Evolutionary conservation across 2,113 vertebrate species (phyloP), one percentile per base, ranked within the genome.

Genomic region (Actinemys pallida): DNA sequence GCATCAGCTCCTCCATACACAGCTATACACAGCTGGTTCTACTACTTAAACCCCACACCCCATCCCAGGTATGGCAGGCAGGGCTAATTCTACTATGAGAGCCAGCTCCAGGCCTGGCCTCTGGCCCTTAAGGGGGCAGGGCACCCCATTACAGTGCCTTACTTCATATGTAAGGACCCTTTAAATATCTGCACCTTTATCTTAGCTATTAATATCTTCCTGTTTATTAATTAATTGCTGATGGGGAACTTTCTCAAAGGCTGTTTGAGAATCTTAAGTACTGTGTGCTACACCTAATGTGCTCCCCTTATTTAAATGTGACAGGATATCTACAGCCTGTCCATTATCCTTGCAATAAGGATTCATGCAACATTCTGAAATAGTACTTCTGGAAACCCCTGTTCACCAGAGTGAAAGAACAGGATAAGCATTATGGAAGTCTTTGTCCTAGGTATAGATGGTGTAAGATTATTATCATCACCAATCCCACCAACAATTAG

Each of bases 301-400:
- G 79, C 31, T 53, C 4, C 12, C 24, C 42, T 27, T 6, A 53
- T 16, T 14, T 7, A 54, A 42, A 2, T 31, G 20, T 3, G 10
- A 20, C 3, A 45, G 54, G 65, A 27, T 35, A 24, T 0, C 1
- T 35, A 8, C 29, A 4, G 27, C 25, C 1, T 1, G 8, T 10
- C 25, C 2, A 1, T 49, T n/a, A 10, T 78, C 42, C 24, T 42
- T 8, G 78, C 22, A 52, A 69, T 7, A 42, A 19, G 45, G 90
- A 5, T 12, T n/a, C 12, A 50, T 52, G n/a, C 35, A 20, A 25
- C 7, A 4, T 1, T 52, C 0, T 16, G 25, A 57, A 90, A 20
- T 1, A 45, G 1, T 5, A 2, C 10, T 19, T 5, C 42, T 57
- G 72, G 69, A 88, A 84, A 78, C 42, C 25, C 25, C 42, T 14